Evolutionary conservation across 2,888 invertebrate species (phyloP).

Genomic region (Cheilosia urbana): DNA sequence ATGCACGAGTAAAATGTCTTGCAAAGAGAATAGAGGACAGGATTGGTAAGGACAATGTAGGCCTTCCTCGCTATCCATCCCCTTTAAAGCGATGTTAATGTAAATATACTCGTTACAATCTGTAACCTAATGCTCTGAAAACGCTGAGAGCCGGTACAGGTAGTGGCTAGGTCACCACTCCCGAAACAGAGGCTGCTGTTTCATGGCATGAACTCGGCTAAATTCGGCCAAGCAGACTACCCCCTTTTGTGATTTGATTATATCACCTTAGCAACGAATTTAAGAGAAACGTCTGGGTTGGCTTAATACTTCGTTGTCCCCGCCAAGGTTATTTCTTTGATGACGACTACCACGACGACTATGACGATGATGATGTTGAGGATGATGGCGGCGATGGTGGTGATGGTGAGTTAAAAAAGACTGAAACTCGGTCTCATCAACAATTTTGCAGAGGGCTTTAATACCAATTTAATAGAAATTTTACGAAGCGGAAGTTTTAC

Average conservation of each 20-base stretch:
- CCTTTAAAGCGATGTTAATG: background rate
- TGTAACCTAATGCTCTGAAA: background rate
- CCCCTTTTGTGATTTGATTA: slow-evolving; percentile 18
- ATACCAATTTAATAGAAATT: too few species aligned
- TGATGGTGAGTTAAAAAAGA: slow-evolving; percentile 2
- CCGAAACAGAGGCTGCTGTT: background rate
- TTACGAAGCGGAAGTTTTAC: too few species aligned
- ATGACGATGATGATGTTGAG: background rate
- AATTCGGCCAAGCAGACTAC: background rate
- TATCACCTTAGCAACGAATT: slow-evolving; percentile 30
- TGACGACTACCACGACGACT: too few species aligned
- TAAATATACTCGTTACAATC: background rate
- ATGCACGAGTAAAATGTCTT: background rate
- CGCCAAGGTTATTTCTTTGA: slow-evolving; percentile 23
- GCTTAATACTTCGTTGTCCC: background rate
- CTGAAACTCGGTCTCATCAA: background rate
- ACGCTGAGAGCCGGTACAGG: background rate
- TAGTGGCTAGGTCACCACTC: background rate
- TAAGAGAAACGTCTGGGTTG: slow-evolving; percentile 27
- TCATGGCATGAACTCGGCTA: background rate
- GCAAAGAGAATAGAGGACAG: background rate
- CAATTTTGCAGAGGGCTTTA: background rate
- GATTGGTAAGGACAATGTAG: background rate
- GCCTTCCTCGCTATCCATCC: background rate
- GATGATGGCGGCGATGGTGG: background rate